Evolutionary conservation across 2,113 vertebrate genomes (phyloP).

Genomic region (Zosterops lateralis): DNA sequence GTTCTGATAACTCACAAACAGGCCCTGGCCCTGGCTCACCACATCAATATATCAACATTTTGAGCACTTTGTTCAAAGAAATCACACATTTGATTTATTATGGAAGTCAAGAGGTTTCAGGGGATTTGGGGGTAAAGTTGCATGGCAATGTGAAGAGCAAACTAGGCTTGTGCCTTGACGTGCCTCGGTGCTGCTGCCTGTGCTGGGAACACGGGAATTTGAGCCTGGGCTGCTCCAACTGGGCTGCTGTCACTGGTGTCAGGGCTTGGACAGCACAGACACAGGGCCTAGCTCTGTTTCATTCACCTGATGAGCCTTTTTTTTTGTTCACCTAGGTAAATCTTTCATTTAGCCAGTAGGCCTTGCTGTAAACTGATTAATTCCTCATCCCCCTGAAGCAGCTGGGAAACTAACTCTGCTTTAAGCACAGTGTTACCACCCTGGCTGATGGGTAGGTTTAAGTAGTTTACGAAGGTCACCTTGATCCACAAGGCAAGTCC

Average conservation of each 20-base stretch:
- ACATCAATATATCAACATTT: background rate
- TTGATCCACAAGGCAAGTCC: background rate
- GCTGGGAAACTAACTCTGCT: background rate
- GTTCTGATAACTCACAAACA: background rate
- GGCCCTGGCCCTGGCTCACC: background rate
- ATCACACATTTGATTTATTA: background rate
- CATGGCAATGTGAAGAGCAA: background rate
- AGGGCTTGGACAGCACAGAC: background rate
- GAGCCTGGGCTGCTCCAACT: background rate
- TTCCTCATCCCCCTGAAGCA: background rate
- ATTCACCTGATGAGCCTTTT: background rate
- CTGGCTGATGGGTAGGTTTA: background rate
- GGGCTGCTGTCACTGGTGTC: background rate
- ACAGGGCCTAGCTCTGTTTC: background rate
- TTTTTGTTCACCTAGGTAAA: background rate
- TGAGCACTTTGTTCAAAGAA: background rate
- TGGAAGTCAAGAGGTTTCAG: background rate
- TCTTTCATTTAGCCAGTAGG: background rate
- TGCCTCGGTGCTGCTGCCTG: background rate
- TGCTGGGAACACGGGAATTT: background rate
- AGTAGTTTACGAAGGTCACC: background rate
- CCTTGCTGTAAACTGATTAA: background rate
- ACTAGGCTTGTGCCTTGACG: background rate
- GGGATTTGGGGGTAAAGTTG: background rate
- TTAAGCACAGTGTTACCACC: background rate